These are phyloP conservation scores for Callocephalon fimbriatum DNA, from an alignment of 2,113 vertebrate species.

Conservation along the genomic window DNA sequence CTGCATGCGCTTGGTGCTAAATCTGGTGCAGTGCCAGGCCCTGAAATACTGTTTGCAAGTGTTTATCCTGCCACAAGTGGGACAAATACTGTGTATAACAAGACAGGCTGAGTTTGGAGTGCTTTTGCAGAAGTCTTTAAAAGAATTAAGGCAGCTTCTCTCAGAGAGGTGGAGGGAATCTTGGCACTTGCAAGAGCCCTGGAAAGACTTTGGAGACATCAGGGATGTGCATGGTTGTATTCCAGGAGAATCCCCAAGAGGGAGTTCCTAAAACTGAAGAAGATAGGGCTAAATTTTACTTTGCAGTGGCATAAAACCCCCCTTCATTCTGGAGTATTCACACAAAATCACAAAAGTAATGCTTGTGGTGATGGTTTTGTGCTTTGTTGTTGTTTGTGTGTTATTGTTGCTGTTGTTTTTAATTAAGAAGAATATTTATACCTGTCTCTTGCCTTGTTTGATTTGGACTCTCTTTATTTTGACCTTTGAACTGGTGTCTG, in stretches of 20 bases:
- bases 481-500: neutral
- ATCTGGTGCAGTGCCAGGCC: neutral
- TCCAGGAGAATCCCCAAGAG: neutral
- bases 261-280: neutral
- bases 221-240: fast-evolving
- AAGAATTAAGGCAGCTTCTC: neutral
- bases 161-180: neutral
- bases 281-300: neutral
- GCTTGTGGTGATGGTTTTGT: neutral
- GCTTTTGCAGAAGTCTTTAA: neutral
- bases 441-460: neutral
- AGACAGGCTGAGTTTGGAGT: neutral
- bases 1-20: neutral
- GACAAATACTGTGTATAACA: neutral
- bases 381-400: neutral
- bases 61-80: neutral
- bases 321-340: neutral
- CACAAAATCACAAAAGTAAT: neutral
- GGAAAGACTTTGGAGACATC: neutral
- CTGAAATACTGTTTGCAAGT: fast-evolving
- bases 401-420: neutral
- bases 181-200: neutral
- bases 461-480: neutral
- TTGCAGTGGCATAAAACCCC: neutral
- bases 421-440: neutral